Evolutionary conservation across 2,888 invertebrate species (phyloP).

Genomic region (Pantelozetes paolii): DNA sequence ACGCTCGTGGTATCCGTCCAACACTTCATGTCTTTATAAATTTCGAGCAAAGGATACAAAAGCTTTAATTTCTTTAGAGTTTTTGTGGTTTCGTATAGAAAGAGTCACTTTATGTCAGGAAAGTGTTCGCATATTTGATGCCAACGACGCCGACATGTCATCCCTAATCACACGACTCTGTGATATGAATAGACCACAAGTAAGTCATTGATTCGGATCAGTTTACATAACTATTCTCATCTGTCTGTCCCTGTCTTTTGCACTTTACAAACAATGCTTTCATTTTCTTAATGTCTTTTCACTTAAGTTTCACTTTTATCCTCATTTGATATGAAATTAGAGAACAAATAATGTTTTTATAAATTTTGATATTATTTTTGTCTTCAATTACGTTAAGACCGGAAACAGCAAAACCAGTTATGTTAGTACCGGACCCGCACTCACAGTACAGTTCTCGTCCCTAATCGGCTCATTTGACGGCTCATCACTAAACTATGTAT

Average conservation of each 20-base stretch:
- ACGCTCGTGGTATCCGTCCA: constrained; percentile 76
- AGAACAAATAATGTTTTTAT: no score
- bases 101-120: constrained; percentile 47
- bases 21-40: constrained; percentile 83
- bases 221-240: no score
- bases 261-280: not conserved
- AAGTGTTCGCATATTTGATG: constrained; percentile 77
- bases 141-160: constrained; percentile 79
- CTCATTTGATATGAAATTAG: not conserved
- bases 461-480: constrained; percentile 88
- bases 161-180: constrained; percentile 89
- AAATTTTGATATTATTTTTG: no score
- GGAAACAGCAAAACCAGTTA: constrained; percentile 44
- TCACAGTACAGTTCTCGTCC: constrained; percentile 56
- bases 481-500: constrained; percentile 64
- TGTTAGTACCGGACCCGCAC: constrained; percentile 45
- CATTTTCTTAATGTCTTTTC: not conserved
- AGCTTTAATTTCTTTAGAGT: constrained; percentile 81
- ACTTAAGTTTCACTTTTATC: not conserved
- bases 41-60: constrained; percentile 57
- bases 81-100: constrained; percentile 56
- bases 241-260: not conserved
- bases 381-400: constrained; percentile 24
- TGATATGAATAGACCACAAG: constrained; percentile 61
- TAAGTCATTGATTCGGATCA: constrained; percentile 9